Evolutionary conservation across 2,797 vertebrate species (phyloP).

Genomic region (Dicrostonyx torquatus): DNA sequence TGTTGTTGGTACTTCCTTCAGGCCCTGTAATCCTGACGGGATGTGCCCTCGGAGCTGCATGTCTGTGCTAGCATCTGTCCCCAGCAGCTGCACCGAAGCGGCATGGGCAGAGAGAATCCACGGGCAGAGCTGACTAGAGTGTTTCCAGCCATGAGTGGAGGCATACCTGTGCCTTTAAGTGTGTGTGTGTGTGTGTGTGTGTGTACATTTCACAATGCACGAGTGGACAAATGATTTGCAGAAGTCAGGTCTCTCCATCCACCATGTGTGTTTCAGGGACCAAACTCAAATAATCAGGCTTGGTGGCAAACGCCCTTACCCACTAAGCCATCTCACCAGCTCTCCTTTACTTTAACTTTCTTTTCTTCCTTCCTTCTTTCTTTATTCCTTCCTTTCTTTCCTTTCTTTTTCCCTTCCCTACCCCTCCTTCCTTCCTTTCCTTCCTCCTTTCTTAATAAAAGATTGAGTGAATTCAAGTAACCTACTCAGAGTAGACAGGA

Average conservation of each 20-base stretch:
- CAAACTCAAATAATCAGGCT: background rate
- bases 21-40: background rate
- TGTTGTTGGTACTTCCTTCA: conserved; percentile 38
- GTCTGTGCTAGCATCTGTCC: conserved; percentile 53
- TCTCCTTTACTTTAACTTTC: no score
- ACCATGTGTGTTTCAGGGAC: background rate
- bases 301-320: background rate
- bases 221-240: background rate
- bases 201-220: background rate
- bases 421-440: background rate
- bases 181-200: background rate
- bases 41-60: conserved; percentile 6
- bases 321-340: background rate
- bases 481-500: conserved; percentile 24
- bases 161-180: background rate
- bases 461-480: background rate
- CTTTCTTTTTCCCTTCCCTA: no score
- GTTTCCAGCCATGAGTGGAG: conserved; percentile 8
- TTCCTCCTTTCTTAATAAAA: background rate
- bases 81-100: conserved; percentile 38
- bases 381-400: background rate
- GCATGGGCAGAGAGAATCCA: background rate
- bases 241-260: background rate
- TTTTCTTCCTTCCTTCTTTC: no score
- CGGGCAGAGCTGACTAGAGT: background rate